Evolutionary conservation across 1,140 invertebrate species (phyloP).

Genomic region (Halotydeus destructor): DNA sequence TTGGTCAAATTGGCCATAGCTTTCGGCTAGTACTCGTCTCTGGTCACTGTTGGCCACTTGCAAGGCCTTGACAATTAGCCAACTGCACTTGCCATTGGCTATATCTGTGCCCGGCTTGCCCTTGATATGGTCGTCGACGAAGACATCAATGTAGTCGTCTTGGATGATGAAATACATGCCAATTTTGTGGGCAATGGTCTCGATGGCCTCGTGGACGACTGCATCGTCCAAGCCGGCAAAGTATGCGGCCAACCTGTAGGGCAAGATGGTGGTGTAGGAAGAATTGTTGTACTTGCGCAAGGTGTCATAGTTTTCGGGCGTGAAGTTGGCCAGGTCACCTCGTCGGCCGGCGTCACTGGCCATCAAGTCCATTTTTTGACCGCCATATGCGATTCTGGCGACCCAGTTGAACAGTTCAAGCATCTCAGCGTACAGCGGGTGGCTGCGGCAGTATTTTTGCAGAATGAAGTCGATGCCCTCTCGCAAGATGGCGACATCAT

Average conservation of each 20-base stretch:
- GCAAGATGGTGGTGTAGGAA: slow-evolving; percentile 28
- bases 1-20: too few relatives aligned
- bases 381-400: too few relatives aligned
- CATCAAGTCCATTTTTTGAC: slow-evolving; percentile 29
- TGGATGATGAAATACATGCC: slow-evolving; percentile 93
- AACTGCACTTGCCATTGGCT: slow-evolving; percentile 33
- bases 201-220: slow-evolving; percentile 33
- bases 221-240: slow-evolving; percentile 30
- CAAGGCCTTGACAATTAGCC: slow-evolving; percentile 30
- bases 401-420: too few relatives aligned
- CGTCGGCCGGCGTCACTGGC: slow-evolving; percentile 35
- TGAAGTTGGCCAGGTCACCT: slow-evolving; percentile 29
- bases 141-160: slow-evolving; percentile 36
- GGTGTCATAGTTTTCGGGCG: slow-evolving; percentile 53
- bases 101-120: slow-evolving; percentile 33
- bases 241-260: slow-evolving; percentile 59
- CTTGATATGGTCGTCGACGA: slow-evolving; percentile 28
- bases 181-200: slow-evolving; percentile 73
- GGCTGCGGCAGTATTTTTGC: too few relatives aligned
- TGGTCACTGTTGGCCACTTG: slow-evolving; percentile 36
- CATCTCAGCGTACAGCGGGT: too few relatives aligned
- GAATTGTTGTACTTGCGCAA: slow-evolving; percentile 90
- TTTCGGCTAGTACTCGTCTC: slow-evolving; percentile 37
- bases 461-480: too few relatives aligned
- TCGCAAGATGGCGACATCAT: too few relatives aligned